phyloP scores from a whole-genome alignment of 1,140 invertebrate genomes.

The Hypsibius dujardini region DNA sequence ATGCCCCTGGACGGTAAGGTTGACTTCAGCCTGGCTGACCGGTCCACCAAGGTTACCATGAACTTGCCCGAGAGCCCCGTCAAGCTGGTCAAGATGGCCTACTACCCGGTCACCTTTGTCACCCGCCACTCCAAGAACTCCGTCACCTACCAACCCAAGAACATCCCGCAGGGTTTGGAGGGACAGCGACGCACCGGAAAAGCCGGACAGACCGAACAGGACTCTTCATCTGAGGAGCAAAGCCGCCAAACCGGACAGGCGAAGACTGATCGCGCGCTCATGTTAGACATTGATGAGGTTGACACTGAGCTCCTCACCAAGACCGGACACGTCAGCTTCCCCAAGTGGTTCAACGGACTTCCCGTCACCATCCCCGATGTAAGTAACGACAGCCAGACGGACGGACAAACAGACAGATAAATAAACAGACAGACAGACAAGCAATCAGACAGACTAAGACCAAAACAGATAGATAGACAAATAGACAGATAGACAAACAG shows the following conservation, averaged over 20 bases:
- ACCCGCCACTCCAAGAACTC: not conserved
- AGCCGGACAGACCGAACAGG: not conserved
- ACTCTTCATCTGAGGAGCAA: not conserved
- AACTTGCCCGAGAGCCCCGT: slow-evolving; percentile 1
- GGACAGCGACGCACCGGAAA: too few relatives aligned
- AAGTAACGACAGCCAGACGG: too few relatives aligned
- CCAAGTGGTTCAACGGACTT: not conserved
- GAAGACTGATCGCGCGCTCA: not conserved
- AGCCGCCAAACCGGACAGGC: too few relatives aligned
- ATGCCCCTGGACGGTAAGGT: not conserved
- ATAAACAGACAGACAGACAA: too few relatives aligned
- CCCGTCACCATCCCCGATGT: not conserved
- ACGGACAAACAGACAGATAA: too few relatives aligned
- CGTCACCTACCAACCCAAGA: slow-evolving; percentile 13
- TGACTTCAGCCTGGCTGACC: not conserved
- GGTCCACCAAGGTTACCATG: not conserved
- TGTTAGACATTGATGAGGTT: not conserved
- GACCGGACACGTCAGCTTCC: not conserved
- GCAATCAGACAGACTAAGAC: too few relatives aligned
- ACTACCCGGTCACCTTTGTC: slow-evolving; percentile 9
- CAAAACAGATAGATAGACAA: too few relatives aligned
- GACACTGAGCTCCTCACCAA: not conserved
- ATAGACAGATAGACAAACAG: too few relatives aligned
- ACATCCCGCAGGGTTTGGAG: not conserved
- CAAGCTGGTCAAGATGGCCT: not conserved